Evolutionary conservation across 2,888 invertebrate species (phyloP).

Genomic region (Conchocele bisecta): DNA sequence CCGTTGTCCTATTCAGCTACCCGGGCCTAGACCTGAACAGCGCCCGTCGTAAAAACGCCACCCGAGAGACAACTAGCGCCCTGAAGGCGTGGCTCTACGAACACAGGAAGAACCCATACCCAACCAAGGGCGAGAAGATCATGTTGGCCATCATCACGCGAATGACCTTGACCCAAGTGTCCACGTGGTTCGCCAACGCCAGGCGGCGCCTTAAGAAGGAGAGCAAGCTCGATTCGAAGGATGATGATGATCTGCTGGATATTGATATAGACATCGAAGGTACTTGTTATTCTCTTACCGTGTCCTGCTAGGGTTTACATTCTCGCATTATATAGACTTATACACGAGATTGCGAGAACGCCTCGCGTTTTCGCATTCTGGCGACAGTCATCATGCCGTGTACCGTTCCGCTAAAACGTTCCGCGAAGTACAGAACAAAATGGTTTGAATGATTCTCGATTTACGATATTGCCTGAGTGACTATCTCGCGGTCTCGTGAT

Average conservation of each 20-base stretch:
- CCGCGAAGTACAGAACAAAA: conserved; percentile 2
- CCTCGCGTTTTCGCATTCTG: too few species aligned
- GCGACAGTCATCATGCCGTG: too few species aligned
- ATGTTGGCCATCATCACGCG: conserved; percentile 97
- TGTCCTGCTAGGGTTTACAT: too few species aligned
- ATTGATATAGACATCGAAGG: conserved; percentile 71
- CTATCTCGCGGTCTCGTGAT: too few species aligned
- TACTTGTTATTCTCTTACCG: too few species aligned
- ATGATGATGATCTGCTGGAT: conserved; percentile 72
- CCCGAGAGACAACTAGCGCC: conserved; percentile 97
- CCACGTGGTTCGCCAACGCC: conserved; percentile 98
- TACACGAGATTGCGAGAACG: too few species aligned
- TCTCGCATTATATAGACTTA: too few species aligned
- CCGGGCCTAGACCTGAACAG: conserved; percentile 88
- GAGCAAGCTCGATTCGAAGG: conserved; percentile 95
- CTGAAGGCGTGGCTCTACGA: conserved; percentile 98
- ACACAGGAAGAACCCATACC: conserved; percentile 98
- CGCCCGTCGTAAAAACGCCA: conserved; percentile 96
- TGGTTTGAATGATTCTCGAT: too few species aligned
- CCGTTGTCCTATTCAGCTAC: conserved; percentile 52
- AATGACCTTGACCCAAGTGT: conserved; percentile 95
- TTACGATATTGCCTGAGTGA: too few species aligned
- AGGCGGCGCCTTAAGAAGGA: conserved; percentile 96
- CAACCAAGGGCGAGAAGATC: conserved; percentile 98
- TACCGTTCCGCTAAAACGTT: too few species aligned